Conservation (phyloP, 2,888 invertebrate genomes). For the Tridacna gigas region DNA sequence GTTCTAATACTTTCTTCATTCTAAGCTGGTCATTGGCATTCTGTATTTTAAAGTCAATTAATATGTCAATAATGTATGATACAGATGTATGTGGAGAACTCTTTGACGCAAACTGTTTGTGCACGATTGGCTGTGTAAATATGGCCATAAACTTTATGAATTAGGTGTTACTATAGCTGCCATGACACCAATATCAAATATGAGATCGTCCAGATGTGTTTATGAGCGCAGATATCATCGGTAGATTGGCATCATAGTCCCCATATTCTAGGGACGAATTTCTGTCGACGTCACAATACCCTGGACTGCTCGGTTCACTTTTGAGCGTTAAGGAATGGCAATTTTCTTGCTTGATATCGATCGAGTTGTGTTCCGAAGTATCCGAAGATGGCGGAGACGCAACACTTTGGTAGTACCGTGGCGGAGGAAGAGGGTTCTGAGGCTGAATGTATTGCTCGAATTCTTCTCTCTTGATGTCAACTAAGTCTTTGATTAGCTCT, state of each 20-base stretch:
- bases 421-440: background rate
- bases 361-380: background rate
- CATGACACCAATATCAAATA: background rate
- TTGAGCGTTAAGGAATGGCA: background rate
- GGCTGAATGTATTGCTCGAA: conserved; percentile 38
- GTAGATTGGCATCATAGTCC: conserved; percentile 27
- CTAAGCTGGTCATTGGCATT: too few relatives aligned
- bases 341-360: conserved; percentile 9
- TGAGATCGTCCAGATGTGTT: conserved; percentile 19
- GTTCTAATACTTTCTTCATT: too few relatives aligned
- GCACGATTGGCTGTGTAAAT: too few relatives aligned
- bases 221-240: conserved; percentile 33
- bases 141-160: too few relatives aligned
- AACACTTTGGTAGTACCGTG: background rate
- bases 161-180: too few relatives aligned
- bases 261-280: background rate
- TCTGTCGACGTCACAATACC: conserved; percentile 12
- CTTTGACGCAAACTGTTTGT: too few relatives aligned
- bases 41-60: too few relatives aligned
- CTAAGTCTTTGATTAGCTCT: conserved; percentile 29
- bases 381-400: conserved; percentile 7
- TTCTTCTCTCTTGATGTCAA: conserved; percentile 31
- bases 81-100: too few relatives aligned
- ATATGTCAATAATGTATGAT: too few relatives aligned
- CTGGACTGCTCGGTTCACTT: conserved; percentile 19